A percentile compares a stretch with the other conserved stretches of the same genome.
These are phyloP conservation scores for Phainopepla nitens DNA, from an alignment of 2,113 vertebrate species.

Conservation along the genomic window DNA sequence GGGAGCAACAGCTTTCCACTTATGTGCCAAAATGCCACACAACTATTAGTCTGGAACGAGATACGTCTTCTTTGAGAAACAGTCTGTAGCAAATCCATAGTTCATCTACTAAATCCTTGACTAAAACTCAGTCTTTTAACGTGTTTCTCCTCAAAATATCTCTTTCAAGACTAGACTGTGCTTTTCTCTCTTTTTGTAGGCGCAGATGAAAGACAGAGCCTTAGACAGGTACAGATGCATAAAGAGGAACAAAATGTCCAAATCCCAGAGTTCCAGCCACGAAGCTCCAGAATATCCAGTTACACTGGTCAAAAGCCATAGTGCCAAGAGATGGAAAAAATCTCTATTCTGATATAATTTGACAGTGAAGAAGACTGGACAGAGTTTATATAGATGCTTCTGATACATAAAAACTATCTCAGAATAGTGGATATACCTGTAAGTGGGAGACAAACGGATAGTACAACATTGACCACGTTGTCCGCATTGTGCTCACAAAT, in stretches of 20 bases:
- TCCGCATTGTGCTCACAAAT: conserved; percentile 56
- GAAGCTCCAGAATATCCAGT: background rate
- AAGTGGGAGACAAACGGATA: conserved; percentile 8
- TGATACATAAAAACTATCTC: conserved; percentile 19
- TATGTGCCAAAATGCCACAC: background rate
- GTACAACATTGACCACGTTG: background rate
- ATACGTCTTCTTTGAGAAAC: background rate
- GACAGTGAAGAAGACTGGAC: conserved; percentile 38
- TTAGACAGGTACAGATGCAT: background rate
- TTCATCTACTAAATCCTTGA: background rate
- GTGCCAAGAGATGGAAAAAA: background rate
- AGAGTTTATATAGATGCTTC: conserved; percentile 4
- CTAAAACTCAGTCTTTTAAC: background rate
- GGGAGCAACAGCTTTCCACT: background rate
- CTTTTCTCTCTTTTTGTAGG: background rate
- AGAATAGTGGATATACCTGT: background rate
- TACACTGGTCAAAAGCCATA: background rate
- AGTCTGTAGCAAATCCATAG: background rate
- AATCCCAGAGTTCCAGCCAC: background rate
- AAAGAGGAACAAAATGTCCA: background rate
- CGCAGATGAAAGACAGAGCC: background rate
- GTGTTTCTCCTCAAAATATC: background rate
- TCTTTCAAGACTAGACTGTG: background rate
- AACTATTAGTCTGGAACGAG: background rate
- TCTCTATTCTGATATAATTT: background rate